These are phyloP conservation scores for Xiphophorus birchmanni DNA, from an alignment of 2,797 vertebrate genomes.

Conservation along the genomic window DNA sequence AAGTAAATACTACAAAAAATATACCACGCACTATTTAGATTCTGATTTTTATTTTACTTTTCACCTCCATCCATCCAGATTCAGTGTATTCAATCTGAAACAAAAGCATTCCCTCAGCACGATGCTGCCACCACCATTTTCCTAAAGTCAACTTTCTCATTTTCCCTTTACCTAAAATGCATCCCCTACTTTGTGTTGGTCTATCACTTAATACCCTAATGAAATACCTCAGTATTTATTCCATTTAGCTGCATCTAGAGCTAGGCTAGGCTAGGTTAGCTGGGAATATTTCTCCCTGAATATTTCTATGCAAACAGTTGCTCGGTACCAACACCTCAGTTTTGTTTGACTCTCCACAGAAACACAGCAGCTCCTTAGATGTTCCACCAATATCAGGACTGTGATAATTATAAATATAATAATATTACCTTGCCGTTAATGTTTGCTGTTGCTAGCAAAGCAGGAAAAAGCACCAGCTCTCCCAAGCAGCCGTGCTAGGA, in stretches of 20 bases:
- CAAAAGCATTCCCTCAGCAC: background rate
- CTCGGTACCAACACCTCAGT: slow-evolving; percentile 1
- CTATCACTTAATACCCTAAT: background rate
- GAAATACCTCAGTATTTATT: background rate
- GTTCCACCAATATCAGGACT: slow-evolving; percentile 20
- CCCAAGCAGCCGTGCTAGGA: background rate
- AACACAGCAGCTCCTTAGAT: slow-evolving; percentile 30
- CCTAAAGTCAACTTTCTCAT: background rate
- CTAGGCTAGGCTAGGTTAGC: background rate
- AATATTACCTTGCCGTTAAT: background rate
- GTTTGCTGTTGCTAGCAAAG: slow-evolving; percentile 7
- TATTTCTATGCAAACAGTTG: slow-evolving; percentile 9
- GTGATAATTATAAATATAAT: slow-evolving; percentile 9
- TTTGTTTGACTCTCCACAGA: slow-evolving; percentile 19
- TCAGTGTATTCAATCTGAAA: background rate
- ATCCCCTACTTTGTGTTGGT: background rate
- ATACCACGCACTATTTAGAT: background rate
- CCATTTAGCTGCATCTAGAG: background rate
- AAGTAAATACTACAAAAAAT: background rate
- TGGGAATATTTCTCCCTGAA: background rate
- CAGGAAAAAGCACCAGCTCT: background rate
- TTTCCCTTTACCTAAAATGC: background rate
- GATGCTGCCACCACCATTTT: background rate
- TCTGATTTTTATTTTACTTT: background rate
- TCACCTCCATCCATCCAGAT: background rate